Evolutionary conservation across 1,140 invertebrate genomes (phyloP), one percentile per base, ranked within the genome.

Genomic region (Drosophila bocki): DNA sequence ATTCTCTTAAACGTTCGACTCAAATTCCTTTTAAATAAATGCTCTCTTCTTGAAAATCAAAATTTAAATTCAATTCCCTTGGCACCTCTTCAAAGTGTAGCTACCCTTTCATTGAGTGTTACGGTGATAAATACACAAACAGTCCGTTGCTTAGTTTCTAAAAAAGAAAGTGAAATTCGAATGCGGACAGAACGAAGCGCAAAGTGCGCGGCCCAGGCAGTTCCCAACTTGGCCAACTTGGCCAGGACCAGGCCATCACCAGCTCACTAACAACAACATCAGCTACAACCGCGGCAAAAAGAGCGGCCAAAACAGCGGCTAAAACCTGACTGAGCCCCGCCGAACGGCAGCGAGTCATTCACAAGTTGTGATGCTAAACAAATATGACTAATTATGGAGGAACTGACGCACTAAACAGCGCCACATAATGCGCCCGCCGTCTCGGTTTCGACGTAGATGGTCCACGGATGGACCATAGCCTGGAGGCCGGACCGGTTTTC

Each of bases 371-470:
- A 90, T 85, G 85, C 85, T 90, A 90, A 90, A 85, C 85, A 90
- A 85, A 90, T 90, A 90, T 90, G 85, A 90, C 85, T 90, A 90
- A 90, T 90, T 90, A 90, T 90, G 85, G 85, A 90, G 85, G 85
- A 90, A 90, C 85, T 88, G 84, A 81, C 61, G 61, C 81, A 90
- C 80, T 90, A 90, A 90, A 90, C 85, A 90, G 86, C 53, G 81
- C 82, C 85, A 82, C 85, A 90, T 90, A 90, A 90, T 90, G 85
- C 85, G 64, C 77, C 74, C 82, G 75, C 76, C 85, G 85, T 90
- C 85, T 90, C 71, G 81, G 71, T 90, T 90, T 85, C 68, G 78
- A 90, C 85, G 68, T 85, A 90, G 71, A 91, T 90, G 85, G 85
- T 45, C 74, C 75, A 47, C 44, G 35, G 68, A 41, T 50, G 60